phyloP scores from a whole-genome alignment of 2,888 invertebrate species.

The Aspidapion aeneum region DNA sequence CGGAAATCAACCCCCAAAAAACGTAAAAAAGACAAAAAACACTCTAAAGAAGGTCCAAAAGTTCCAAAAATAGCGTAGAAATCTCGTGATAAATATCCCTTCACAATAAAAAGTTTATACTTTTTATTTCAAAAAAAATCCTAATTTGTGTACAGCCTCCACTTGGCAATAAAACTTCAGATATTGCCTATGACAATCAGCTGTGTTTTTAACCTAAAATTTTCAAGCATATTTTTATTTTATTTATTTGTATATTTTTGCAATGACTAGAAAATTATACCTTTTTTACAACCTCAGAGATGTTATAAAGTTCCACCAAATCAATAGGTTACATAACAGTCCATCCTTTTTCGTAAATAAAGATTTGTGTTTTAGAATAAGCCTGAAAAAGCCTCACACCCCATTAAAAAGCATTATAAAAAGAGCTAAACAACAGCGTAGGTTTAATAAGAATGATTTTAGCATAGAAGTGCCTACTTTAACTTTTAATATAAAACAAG shows the following conservation, averaged over 20 bases:
- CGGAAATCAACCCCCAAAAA: too few relatives aligned
- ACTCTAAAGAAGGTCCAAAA: too few relatives aligned
- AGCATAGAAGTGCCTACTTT: constrained; percentile 1
- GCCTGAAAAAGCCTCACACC: background rate
- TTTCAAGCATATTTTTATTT: background rate
- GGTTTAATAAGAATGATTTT: constrained; percentile 5
- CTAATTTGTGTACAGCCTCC: too few relatives aligned
- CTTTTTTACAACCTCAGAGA: background rate
- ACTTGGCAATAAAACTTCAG: too few relatives aligned
- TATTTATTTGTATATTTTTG: background rate
- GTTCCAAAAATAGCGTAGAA: too few relatives aligned
- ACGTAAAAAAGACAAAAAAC: too few relatives aligned
- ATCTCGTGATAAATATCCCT: too few relatives aligned
- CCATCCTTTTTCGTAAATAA: background rate
- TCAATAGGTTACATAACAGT: background rate
- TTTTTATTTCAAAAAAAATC: too few relatives aligned
- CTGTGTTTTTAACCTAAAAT: background rate
- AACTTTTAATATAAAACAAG: constrained; percentile 12
- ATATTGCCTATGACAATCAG: background rate
- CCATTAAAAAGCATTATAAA: constrained; percentile 14
- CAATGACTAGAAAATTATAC: background rate
- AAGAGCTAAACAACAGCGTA: background rate
- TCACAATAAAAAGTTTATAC: too few relatives aligned
- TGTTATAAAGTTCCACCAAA: background rate
- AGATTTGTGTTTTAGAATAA: background rate